Base-by-base conservation (phyloP, 2,113 vertebrate species). In the Gymnogyps californianus region DNA sequence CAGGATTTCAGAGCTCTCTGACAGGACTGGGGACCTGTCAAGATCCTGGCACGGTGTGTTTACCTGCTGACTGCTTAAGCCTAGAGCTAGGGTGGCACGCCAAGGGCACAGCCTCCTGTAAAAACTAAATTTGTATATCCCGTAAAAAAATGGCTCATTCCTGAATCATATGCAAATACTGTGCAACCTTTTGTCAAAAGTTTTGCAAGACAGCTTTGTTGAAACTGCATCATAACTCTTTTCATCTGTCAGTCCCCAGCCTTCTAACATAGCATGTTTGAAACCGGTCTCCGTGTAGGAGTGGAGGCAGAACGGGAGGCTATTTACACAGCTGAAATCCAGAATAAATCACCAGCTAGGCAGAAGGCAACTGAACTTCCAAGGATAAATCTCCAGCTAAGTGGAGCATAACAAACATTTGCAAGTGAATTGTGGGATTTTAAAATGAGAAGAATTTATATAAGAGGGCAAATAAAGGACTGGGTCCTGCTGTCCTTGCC, bases 101-200 rank as follows among this genome's bases (percentile, higher is more conserved):
- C 71, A 89, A 92, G 93, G 95, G 88, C 91, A 97, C 94, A 52
- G 95, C 90, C 96, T 98, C 72, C 97, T 95, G 90, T 97, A 97
- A 97, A 95, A 93, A 95, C 87, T 87, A 81, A 96, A 98, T 98
- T 98, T 98, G 97, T 98, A 97, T 98, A 98, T 98, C 98, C 97
- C 70, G 92, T 98, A 98, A 98, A 98, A 97, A 95, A 93, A 96
- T 95, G 95, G 96, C 97, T 98, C 95, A 97, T 90, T 93, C 96
- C 92, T 98, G 98, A 98, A 98, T 98, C 98, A 98, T 98, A 98
- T 98, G 98, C 98, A 98, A 98, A 98, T 98, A 66, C 29, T 36
- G 38, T 80, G 94, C 93, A 97, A 98, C 97, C 98, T 98, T 95
- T 83, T 93, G 96, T 96, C 92, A 64, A 76, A 95, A 42, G 96